Evolutionary conservation across 64 coral and sea anemone species (phyloP), one percentile per base, ranked within the genome.

Genomic region (Catalaphyllia jardinei): DNA sequence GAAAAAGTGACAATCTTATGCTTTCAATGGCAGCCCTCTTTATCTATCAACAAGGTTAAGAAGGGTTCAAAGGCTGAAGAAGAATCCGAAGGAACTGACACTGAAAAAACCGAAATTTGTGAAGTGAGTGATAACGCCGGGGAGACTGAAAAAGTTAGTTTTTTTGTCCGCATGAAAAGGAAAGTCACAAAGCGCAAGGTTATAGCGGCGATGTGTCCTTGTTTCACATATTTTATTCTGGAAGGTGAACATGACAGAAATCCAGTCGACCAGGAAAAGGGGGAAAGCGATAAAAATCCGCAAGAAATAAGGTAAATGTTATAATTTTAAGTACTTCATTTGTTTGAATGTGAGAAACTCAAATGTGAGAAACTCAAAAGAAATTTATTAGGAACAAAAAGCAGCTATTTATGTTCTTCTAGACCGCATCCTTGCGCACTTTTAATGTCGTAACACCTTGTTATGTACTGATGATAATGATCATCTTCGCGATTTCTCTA

Each of bases 131-230:
- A 61, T 31, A 11, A 16, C 14, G 25, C 15, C 52, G 42, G 25
- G 15, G 15, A 31, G 22, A 29, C 9, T 19, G 55, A 31, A 31
- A 80, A 80, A 80, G 78, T 27, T 6, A 80, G 49, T 31, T 61
- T 80, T 54, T 27, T 80, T 3, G 2, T 18, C 57, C 54, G 78
- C 4, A 17, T 80, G 12, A 80, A 80, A 30, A 15, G 20, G 0
- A 80, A 80, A 61, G 12, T 80, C 15, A 80, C 78, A 61, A 60
- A 29, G 78, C 78, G 78, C 20, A 80, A 80, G 30, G 55, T 54
- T 8, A 17, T 80, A 29, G 78, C 25, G 20, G 54, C 61, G 18
- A 55, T 80, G 3, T 80, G 52, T 29, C 78, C 78, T 61, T 80
- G 78, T 17, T 80, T 80, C 29, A 61, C 78, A 8, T 80, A 62